Evolutionary conservation across 2,797 vertebrate genomes (phyloP), one percentile per base, ranked within the genome.

Genomic region (Cyprinodon diabolis): DNA sequence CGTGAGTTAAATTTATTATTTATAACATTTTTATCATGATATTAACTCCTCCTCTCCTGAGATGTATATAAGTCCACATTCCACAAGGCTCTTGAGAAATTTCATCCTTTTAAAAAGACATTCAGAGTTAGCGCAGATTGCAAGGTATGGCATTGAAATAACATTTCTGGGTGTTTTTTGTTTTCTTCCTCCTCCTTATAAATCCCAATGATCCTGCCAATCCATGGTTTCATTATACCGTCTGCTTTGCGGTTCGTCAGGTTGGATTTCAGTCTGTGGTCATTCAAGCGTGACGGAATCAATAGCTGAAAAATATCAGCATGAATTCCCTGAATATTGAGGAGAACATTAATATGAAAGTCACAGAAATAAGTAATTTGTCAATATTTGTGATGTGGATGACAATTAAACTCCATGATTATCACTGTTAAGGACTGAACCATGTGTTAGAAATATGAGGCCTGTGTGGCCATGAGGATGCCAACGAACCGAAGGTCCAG

Each of bases 401-500:
- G 21, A 66, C 11, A 66, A 66, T 23, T 15, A n/a, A 66, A 47
- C 21, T 63, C 48, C 11, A 51, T 66, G 14, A 48, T 48, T 43
- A 76, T 62, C 25, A 60, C 67, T 66, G 51, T 57, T 74, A 62
- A 68, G n/a, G 21, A 19, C 57, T 51, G 66, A 82, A 51, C 65
- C 58, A 48, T 67, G 69, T 47, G 60, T 77, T 55, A 71, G 77
- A 72, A 72, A 74, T 75, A 49, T 60, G 75, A 76, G 49, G 62
- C 76, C 78, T 63, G 82, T 75, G 77, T 78, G 80, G 83, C 85
- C 84, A 78, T 69, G 68, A 74, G 84, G 81, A 81, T 89, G 90
- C 87, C 86, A 83, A 84, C n/a, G 25, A 79, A 84, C 86, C 77
- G 83, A 87, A 70, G 69, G 85, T 87, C 62, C 87, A 83, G 87